Evolutionary conservation across 2,113 vertebrate species (phyloP), one percentile per base, ranked within the genome.

Genomic region (Eulacestoma nigropectus): DNA sequence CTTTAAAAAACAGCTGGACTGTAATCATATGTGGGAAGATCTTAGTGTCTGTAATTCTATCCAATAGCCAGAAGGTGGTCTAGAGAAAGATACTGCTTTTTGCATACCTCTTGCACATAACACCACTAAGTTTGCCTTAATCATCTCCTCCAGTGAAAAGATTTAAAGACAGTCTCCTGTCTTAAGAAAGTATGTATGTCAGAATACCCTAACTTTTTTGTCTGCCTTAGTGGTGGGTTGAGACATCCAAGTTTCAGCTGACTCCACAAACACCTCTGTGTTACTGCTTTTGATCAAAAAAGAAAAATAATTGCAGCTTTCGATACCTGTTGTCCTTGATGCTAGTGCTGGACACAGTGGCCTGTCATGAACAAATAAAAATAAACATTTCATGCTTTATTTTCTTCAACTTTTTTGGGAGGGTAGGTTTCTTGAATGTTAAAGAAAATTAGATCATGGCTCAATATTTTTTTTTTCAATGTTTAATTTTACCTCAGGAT

Each of bases 131-230:
- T 87, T 86, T 94, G 89, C 90, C 77, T 84, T 93, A 95, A 96
- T 96, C 69, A 86, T 91, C 93, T 97, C 89, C 91, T 95, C 86
- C 81, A 95, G 77, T 29, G 78, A 96, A 89, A 95, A 96, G 86
- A 52, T 88, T 97, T 97, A 89, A 96, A 96, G 81, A 32, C 73
- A 93, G 39, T 84, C 89, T 95, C 39, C 35, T 87, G 82, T 94
- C 88, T 93, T 95, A 89, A 96, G 70, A 90, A 82, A 84, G 77
- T 56, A 46, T 64, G 15, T 91, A 67, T 50, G 26, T 95, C 85
- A 95, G 91, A 94, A 93, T 39, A 41, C 21, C 67, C 65, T 80
- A 70, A 83, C 78, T 83, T 96, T 96, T 79, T 93, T 90, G 55
- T 95, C 85, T 95, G 74, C 55, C 22, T 86, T 95, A 68, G 79